These are phyloP conservation scores for Zaprionus capensis DNA, from an alignment of 1,140 invertebrate species.

Conservation along the genomic window DNA sequence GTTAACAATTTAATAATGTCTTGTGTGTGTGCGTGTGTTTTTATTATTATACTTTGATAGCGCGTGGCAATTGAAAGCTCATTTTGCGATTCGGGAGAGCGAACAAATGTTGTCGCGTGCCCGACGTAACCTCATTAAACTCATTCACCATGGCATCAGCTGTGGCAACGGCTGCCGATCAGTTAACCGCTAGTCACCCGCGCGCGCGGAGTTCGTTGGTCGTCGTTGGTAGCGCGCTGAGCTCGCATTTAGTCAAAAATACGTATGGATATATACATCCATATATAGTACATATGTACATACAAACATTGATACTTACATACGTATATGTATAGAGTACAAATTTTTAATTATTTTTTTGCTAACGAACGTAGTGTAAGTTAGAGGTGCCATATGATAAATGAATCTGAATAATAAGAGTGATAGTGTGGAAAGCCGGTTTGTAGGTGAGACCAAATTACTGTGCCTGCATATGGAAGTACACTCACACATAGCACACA, in stretches of 20 bases:
- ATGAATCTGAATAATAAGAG: constrained; percentile 31
- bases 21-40: not conserved
- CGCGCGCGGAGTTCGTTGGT: constrained; percentile 44
- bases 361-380: constrained; percentile 19
- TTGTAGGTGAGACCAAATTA: constrained; percentile 34
- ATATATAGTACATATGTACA: not conserved
- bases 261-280: constrained; percentile 9
- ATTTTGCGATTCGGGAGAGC: not conserved
- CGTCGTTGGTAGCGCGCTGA: constrained; percentile 33
- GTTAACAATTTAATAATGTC: not conserved
- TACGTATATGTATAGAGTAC: not conserved
- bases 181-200: constrained; percentile 53
- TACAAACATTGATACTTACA: not conserved
- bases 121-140: constrained; percentile 33
- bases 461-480: constrained; percentile 10
- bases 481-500: not conserved
- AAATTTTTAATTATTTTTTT: constrained; percentile 38
- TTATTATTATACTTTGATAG: not conserved
- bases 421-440: constrained; percentile 42
- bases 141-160: constrained; percentile 36
- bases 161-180: constrained; percentile 43
- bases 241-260: constrained; percentile 23
- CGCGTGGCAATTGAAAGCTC: not conserved
- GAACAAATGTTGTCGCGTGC: constrained; percentile 19
- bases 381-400: constrained; percentile 46